phyloP scores from a whole-genome alignment of 2,113 vertebrate species.

The Tonatia bakeri region DNA sequence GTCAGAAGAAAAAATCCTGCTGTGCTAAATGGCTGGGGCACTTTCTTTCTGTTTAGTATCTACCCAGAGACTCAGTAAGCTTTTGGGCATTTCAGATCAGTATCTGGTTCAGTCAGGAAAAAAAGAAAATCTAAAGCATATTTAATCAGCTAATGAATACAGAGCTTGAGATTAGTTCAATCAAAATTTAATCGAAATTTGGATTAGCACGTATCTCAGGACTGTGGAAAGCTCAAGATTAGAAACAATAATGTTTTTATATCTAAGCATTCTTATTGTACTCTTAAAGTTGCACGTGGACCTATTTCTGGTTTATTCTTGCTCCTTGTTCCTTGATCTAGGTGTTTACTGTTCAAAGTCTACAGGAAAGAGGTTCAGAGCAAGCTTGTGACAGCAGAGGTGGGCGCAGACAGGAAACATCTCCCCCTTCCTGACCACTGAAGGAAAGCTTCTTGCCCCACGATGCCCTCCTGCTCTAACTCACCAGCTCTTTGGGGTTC shows the following conservation, averaged over 20 bases:
- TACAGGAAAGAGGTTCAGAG: background rate
- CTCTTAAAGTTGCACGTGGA: background rate
- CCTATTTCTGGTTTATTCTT: background rate
- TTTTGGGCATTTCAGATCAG: background rate
- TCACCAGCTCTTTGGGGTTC: background rate
- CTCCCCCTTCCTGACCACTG: no score
- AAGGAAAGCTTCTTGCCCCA: background rate
- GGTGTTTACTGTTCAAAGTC: background rate
- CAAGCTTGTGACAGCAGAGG: background rate
- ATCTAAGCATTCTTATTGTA: background rate
- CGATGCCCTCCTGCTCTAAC: background rate
- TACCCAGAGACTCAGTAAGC: background rate
- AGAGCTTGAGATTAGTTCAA: constrained; percentile 11
- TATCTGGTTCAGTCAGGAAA: background rate
- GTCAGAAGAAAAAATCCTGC: background rate
- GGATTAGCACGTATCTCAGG: constrained; percentile 18
- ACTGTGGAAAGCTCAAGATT: background rate
- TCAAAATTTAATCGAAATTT: constrained; percentile 46
- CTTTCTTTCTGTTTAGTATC: background rate
- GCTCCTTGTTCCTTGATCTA: background rate
- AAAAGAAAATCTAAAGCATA: constrained; percentile 18
- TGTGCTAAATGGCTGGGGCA: background rate
- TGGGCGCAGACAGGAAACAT: background rate
- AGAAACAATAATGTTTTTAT: constrained; percentile 4
- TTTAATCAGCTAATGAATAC: constrained; percentile 26